These are phyloP conservation scores for Danio aesculapii DNA, from an alignment of 2,797 vertebrate species.

Conservation along the genomic window DNA sequence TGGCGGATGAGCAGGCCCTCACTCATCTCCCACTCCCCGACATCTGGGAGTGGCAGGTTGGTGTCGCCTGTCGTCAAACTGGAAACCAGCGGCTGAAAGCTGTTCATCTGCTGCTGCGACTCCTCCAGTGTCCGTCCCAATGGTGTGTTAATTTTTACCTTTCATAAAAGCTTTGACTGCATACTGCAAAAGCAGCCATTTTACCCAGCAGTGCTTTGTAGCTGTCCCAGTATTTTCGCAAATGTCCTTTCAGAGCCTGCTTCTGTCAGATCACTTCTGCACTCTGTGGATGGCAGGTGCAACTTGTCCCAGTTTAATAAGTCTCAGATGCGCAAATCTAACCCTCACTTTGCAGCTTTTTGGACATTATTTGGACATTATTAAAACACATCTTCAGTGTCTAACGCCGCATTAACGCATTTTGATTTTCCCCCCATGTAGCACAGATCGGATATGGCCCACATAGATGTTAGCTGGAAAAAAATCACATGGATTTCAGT, in stretches of 20 bases:
- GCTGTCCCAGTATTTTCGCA: neutral
- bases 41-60: slow-evolving; percentile 98
- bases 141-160: slow-evolving; percentile 75
- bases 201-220: slow-evolving; percentile 2
- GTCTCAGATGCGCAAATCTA: neutral
- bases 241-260: slow-evolving; percentile 22
- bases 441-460: too few species aligned
- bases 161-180: neutral
- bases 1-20: slow-evolving; percentile 88
- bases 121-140: slow-evolving; percentile 85
- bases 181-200: neutral
- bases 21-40: slow-evolving; percentile 86
- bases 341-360: neutral
- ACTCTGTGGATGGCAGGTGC: slow-evolving; percentile 1
- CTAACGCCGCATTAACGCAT: too few species aligned
- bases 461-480: too few species aligned
- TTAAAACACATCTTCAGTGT: too few species aligned
- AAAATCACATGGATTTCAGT: too few species aligned
- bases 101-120: slow-evolving; percentile 90
- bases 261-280: slow-evolving; percentile 28
- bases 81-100: slow-evolving; percentile 94
- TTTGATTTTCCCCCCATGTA: too few species aligned
- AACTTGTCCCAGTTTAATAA: slow-evolving; percentile 26
- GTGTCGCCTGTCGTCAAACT: slow-evolving; percentile 93
- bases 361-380: too few species aligned